These are phyloP conservation scores for Porites australiensis DNA, from an alignment of 64 coral and sea anemone species.

Conservation along the genomic window DNA sequence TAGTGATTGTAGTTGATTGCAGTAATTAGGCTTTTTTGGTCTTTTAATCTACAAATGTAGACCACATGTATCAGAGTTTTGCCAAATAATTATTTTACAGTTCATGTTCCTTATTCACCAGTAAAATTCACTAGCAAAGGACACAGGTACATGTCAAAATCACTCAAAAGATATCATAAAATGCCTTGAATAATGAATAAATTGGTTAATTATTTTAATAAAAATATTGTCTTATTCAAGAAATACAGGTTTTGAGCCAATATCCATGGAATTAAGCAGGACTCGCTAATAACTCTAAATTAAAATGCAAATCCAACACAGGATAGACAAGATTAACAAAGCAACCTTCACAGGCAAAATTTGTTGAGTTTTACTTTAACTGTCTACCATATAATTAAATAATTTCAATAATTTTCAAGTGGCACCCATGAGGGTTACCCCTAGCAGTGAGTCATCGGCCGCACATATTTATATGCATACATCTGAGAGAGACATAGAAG, in stretches of 20 bases:
- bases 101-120: not conserved
- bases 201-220: too few relatives aligned
- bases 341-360: not conserved
- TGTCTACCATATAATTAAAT: too few relatives aligned
- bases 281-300: not conserved
- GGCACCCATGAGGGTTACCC: too few relatives aligned
- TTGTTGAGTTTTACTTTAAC: not conserved
- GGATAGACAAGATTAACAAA: not conserved
- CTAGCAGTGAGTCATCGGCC: too few relatives aligned
- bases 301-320: not conserved
- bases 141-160: slow-evolving; percentile 18
- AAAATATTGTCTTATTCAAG: not conserved
- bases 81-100: not conserved
- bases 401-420: too few relatives aligned
- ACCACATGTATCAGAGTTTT: not conserved
- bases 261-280: not conserved
- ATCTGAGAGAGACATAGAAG: not conserved
- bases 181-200: not conserved
- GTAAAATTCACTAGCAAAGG: not conserved
- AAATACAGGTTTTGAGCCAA: not conserved
- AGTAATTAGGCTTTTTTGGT: too few relatives aligned
- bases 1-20: too few relatives aligned
- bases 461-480: too few relatives aligned
- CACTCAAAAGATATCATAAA: not conserved
- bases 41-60: not conserved